Evolutionary conservation across 23 tunicate species (phyloP).

Genomic region (Aplidium turbinatum): DNA sequence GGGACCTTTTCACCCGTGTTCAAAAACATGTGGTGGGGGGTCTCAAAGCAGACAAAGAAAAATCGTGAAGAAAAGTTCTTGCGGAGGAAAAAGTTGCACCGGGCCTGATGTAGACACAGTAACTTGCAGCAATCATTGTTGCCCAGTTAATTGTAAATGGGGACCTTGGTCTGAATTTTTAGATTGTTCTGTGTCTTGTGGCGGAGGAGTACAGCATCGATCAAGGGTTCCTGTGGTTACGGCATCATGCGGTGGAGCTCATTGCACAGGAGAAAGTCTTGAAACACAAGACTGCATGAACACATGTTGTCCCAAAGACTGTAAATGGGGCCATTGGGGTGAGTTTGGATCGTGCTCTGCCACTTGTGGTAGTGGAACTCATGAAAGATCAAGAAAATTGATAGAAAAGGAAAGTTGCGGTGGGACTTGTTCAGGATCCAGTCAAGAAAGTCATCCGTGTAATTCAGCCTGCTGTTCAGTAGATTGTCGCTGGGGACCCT

Average conservation of each 20-base stretch:
- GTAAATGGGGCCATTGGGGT: slow-evolving; percentile 14
- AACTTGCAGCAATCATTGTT: slow-evolving; percentile 44
- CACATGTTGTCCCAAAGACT: slow-evolving; percentile 33
- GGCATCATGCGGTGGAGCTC: slow-evolving; percentile 34
- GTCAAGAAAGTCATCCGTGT: slow-evolving; percentile 5
- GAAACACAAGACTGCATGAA: slow-evolving; percentile 14
- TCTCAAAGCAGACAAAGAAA: too few species aligned
- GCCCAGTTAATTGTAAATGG: slow-evolving; percentile 54
- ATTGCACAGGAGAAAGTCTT: slow-evolving; percentile 17
- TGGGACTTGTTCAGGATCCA: slow-evolving; percentile 24
- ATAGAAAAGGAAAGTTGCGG: slow-evolving; percentile 10
- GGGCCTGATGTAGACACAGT: too few species aligned
- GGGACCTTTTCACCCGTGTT: too few species aligned
- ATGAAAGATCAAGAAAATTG: slow-evolving; percentile 16
- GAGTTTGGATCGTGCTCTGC: slow-evolving; percentile 19
- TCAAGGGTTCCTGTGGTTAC: not conserved
- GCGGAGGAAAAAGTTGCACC: too few species aligned
- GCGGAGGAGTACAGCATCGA: slow-evolving; percentile 25
- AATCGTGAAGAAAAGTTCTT: too few species aligned
- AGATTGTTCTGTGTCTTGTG: slow-evolving; percentile 45
- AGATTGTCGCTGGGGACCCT: slow-evolving; percentile 42
- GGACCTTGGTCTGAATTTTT: slow-evolving; percentile 26
- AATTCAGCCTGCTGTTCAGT: slow-evolving; percentile 47
- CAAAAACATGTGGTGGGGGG: too few species aligned
- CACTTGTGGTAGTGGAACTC: slow-evolving; percentile 37